phyloP scores from a whole-genome alignment of 2,888 invertebrate species.

The Therioaphis trifolii region DNA sequence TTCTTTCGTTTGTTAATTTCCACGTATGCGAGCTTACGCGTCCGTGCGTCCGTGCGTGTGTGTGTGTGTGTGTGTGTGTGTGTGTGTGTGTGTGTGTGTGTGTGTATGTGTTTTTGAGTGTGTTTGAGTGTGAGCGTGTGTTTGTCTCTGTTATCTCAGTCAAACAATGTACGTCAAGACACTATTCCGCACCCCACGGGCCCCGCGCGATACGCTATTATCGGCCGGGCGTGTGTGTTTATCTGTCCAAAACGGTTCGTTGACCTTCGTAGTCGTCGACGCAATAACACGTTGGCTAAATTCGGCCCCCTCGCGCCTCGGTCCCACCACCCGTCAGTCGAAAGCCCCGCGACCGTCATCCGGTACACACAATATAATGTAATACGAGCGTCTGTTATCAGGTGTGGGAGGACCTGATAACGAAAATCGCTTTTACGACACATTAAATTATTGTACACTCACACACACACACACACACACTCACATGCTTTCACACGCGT shows the following conservation, averaged over 20 bases:
- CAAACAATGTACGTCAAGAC: constrained; percentile 15
- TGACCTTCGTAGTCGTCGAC: neutral
- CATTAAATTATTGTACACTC: neutral
- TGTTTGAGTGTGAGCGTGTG: too few species aligned
- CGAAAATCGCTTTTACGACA: neutral
- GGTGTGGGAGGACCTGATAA: neutral
- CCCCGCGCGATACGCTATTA: neutral
- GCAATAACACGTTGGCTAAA: neutral
- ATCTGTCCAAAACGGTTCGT: constrained; percentile 37
- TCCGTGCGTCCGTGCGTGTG: too few species aligned
- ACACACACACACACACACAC: neutral
- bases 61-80: too few species aligned
- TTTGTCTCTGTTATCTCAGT: constrained; percentile 29
- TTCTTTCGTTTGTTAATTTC: neutral
- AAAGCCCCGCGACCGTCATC: neutral
- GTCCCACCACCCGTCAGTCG: neutral
- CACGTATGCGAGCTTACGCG: too few species aligned
- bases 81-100: too few species aligned
- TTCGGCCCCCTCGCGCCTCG: neutral
- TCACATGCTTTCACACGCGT: too few species aligned
- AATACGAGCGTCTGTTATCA: neutral
- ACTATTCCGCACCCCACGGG: neutral
- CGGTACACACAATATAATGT: neutral
- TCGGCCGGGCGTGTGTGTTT: constrained; percentile 6
- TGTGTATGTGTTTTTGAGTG: too few species aligned